A percentile compares a stretch with the other conserved stretches of the same genome.
Conservation (phyloP, 2,888 invertebrate genomes). For the Argynnis bischoffii region DNA sequence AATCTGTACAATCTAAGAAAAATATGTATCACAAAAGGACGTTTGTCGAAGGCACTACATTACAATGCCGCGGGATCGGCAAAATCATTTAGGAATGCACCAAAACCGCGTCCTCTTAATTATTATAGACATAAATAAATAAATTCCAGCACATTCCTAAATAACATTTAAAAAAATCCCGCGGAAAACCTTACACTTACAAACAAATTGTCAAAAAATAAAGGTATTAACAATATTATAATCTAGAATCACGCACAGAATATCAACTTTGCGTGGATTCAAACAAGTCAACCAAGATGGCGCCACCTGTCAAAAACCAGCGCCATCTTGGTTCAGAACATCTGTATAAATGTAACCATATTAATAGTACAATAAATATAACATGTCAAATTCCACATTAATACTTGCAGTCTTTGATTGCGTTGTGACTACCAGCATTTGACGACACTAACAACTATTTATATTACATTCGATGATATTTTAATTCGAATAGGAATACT, state of each 20-base stretch:
- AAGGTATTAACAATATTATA: constrained; percentile 68
- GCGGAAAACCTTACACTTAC: constrained; percentile 48
- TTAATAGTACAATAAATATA: constrained; percentile 35
- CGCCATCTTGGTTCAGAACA: not conserved
- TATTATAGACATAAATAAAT: constrained; percentile 19
- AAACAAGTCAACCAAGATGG: not conserved
- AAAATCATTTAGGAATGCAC: not conserved
- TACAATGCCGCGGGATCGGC: constrained; percentile 30
- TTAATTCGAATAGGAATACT: constrained; percentile 69
- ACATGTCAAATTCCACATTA: constrained; percentile 67
- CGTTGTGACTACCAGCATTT: constrained; percentile 80
- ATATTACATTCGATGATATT: constrained; percentile 69
- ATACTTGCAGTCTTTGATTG: constrained; percentile 80
- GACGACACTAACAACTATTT: constrained; percentile 61
- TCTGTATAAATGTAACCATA: not conserved
- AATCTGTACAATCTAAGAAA: constrained; percentile 76
- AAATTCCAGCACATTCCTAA: constrained; percentile 31
- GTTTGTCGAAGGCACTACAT: constrained; percentile 74
- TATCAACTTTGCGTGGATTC: not conserved
- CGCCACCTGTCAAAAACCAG: not conserved
- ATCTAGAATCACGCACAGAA: constrained; percentile 1
- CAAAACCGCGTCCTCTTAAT: not conserved
- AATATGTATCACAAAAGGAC: constrained; percentile 78
- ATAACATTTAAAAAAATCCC: constrained; percentile 16
- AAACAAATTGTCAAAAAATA: constrained; percentile 77